These are phyloP conservation scores for Sibirionetta formosa DNA, from an alignment of 2,797 vertebrate species.

Conservation along the genomic window DNA sequence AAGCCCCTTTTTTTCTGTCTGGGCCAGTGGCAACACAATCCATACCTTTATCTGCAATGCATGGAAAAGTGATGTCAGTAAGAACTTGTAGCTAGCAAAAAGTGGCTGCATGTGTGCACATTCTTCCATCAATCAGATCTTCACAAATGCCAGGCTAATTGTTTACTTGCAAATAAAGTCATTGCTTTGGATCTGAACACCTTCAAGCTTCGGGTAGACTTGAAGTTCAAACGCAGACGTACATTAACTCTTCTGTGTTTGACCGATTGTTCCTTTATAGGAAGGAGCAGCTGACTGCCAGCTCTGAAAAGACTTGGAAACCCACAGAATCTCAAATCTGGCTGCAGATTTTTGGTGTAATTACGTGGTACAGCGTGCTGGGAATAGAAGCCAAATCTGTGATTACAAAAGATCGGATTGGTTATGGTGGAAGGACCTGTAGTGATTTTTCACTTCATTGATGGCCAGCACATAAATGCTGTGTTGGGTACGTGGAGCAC, in stretches of 20 bases:
- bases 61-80: background rate
- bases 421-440: background rate
- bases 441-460: background rate
- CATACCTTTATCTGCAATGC: background rate
- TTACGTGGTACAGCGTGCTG: background rate
- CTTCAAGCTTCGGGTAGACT: background rate
- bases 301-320: background rate
- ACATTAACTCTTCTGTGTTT: background rate
- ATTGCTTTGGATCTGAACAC: background rate
- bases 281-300: background rate
- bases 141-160: background rate
- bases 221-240: background rate
- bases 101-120: background rate
- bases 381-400: background rate
- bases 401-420: background rate
- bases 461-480: background rate
- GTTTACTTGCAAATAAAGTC: background rate
- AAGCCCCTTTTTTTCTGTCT: background rate
- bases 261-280: background rate
- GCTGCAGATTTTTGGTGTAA: background rate
- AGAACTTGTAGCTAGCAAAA: background rate
- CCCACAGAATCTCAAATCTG: background rate
- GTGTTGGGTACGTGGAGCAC: accelerated
- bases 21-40: background rate
- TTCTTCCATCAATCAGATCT: background rate